Evolutionary conservation across 2,113 vertebrate species (phyloP).

Genomic region (Marmota flaviventris): DNA sequence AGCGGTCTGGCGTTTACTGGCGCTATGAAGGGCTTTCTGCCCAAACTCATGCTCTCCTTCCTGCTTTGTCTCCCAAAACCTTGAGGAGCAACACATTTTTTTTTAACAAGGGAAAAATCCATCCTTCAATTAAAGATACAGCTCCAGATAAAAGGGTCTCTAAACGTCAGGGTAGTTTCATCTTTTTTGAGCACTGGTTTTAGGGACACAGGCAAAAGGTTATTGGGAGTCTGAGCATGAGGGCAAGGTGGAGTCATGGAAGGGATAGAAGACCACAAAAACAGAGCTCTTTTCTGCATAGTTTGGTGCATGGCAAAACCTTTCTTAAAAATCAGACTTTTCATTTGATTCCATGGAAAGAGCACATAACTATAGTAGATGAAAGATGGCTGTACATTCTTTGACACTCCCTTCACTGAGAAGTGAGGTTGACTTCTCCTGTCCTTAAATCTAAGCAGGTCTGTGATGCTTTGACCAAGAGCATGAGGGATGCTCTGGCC

Average conservation of each 20-base stretch:
- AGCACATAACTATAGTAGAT: rapidly evolving
- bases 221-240: too few species aligned
- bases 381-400: not conserved
- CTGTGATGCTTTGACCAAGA: not conserved
- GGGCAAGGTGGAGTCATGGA: not conserved
- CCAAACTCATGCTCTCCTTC: not conserved
- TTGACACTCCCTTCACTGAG: not conserved
- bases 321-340: not conserved
- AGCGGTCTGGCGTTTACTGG: not conserved
- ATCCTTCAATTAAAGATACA: not conserved
- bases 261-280: not conserved
- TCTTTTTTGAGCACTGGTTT: not conserved
- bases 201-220: not conserved
- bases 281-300: not conserved
- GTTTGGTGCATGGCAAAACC: not conserved
- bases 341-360: not conserved
- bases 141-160: not conserved
- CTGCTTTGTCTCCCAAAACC: not conserved
- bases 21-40: not conserved
- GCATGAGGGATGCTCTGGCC: not conserved
- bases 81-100: not conserved
- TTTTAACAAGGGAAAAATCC: constrained; percentile 9
- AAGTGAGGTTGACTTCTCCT: not conserved
- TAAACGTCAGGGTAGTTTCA: not conserved
- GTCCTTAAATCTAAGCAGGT: not conserved